Percentiles rank a stretch among this genome's conserved stretches.
phyloP scores from a whole-genome alignment of 2,113 vertebrate genomes.

The Ptilonorhynchus violaceus region DNA sequence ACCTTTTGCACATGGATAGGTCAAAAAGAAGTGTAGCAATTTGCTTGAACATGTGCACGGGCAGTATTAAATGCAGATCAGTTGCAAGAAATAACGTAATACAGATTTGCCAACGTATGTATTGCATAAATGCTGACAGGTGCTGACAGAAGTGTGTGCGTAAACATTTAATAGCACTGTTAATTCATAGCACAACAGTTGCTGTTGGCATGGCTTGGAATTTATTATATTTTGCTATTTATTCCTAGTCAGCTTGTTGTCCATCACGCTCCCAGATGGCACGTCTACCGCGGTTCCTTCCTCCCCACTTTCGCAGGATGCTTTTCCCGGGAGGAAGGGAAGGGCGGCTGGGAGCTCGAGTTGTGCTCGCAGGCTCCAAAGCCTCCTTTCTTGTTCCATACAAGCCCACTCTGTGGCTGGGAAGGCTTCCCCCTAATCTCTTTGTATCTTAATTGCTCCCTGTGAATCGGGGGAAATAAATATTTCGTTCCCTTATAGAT shows the following conservation, averaged over 20 bases:
- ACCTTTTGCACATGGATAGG: constrained; percentile 59
- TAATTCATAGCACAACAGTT: constrained; percentile 67
- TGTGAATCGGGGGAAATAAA: constrained; percentile 32
- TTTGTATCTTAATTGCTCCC: constrained; percentile 38
- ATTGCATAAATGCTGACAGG: constrained; percentile 69
- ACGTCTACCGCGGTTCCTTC: constrained; percentile 39
- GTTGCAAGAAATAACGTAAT: constrained; percentile 64
- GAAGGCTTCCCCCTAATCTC: constrained; percentile 40
- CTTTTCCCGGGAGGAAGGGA: constrained; percentile 16
- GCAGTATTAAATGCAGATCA: constrained; percentile 58
- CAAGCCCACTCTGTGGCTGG: constrained; percentile 1
- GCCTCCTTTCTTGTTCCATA: constrained; percentile 9
- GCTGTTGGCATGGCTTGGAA: constrained; percentile 60
- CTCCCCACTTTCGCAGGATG: constrained; percentile 33
- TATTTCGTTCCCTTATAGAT: constrained; percentile 37
- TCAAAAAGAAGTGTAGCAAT: constrained; percentile 62
- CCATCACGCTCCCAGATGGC: constrained; percentile 60
- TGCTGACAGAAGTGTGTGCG: constrained; percentile 65
- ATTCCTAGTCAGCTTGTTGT: constrained; percentile 58
- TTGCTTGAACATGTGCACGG: constrained; percentile 62
- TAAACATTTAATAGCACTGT: constrained; percentile 69
- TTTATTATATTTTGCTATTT: constrained; percentile 64
- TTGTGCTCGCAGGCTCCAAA: constrained; percentile 8
- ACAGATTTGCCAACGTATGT: constrained; percentile 68
- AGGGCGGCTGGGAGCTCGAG: constrained; percentile 1